Base-by-base conservation (phyloP, 2,797 vertebrate genomes). In the Nyctalus aviator region DNA sequence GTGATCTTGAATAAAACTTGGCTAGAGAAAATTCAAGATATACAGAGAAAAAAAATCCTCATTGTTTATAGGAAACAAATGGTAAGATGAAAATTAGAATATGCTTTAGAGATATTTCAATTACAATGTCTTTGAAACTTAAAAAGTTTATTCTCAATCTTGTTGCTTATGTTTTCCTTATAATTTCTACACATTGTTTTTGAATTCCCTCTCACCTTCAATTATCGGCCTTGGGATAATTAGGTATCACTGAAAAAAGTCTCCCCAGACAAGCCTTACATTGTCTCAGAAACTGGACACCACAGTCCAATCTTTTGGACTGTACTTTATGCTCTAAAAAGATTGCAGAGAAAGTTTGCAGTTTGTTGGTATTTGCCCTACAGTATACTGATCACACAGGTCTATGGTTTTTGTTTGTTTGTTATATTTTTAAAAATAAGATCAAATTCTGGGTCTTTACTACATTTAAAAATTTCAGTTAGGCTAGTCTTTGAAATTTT, bases 371-470 rank as follows among this genome's bases (percentile, higher is more conserved):
- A 11, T 57, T 88, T 94, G 90, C 20, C 82, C 90, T 91, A 18
- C 13, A 12, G 87, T 87, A 50, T 27, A 59, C n/a, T 75, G 76
- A 71, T 73, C 32, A 30, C 21, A 32, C 1, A 20, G 17, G 37
- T 93, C 11, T 48, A 13, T 88, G 48, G 12, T 64, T 64, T 23
- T 79, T 20, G 21, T 73, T 30, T 44, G 44, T 44, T 30, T 44
- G 23, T 66, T 91, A 88, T 93, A n/a, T 59, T 93, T 96, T 84
- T 92, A 84, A 95, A 90, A 81, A 95, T 88, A 77, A 77, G 18
- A 30, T 27, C 68, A 94, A 82, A 81, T 92, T 27, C 32, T 82
- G 50, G 30, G 17, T 66, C 35, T 83, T 3, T 46, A 23, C 53
- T 57, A 41, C 20, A 77, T 83, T 83, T 62, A 44, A 64, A 82